These are phyloP conservation scores for Aplysina aerophoba DNA, from an alignment of 37 sponge, comb jelly and placozoan genomes.

Conservation along the genomic window DNA sequence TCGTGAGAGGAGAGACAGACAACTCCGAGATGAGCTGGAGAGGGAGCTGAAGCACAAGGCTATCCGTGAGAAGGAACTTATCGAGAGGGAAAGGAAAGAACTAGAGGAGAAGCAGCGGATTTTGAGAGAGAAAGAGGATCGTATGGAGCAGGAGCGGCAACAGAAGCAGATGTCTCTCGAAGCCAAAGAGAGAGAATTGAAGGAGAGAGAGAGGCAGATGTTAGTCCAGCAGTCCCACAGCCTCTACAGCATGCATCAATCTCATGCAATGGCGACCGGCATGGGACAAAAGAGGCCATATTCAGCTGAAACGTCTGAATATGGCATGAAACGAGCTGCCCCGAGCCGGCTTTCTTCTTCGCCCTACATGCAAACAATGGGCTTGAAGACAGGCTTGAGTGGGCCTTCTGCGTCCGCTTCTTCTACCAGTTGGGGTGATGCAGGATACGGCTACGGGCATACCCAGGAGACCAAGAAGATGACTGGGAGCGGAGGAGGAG, in stretches of 20 bases:
- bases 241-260: background rate
- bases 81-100: conserved; percentile 46
- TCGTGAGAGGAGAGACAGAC: conserved; percentile 51
- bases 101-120: conserved; percentile 44
- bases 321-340: background rate
- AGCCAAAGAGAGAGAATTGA: conserved; percentile 42
- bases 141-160: background rate
- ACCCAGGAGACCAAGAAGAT: no score
- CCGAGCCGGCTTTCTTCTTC: background rate
- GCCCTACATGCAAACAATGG: background rate
- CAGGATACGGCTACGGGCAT: no score
- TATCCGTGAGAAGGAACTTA: conserved; percentile 49
- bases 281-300: background rate
- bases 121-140: conserved; percentile 45
- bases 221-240: background rate
- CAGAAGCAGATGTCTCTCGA: background rate
- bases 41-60: conserved; percentile 48
- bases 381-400: no score
- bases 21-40: conserved; percentile 50
- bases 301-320: background rate
- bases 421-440: no score
- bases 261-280: background rate
- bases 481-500: no score
- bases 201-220: conserved; percentile 42
- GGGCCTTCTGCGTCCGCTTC: no score